These are phyloP conservation scores for Menidia beryllina DNA, from an alignment of 2,113 vertebrate genomes.

Conservation along the genomic window DNA sequence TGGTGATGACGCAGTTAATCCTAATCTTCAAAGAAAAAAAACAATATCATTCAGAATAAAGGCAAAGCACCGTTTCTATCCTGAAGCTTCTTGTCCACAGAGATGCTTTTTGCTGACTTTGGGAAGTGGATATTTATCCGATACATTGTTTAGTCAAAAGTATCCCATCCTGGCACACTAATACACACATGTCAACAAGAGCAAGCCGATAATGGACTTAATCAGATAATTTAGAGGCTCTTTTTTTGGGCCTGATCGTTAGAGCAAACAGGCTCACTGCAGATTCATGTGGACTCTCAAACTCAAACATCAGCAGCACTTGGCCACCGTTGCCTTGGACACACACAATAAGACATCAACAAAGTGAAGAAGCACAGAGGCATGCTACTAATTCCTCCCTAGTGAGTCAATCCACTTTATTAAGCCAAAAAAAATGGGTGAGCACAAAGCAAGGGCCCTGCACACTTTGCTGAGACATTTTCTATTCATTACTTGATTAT, in stretches of 20 bases:
- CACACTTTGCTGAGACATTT: not conserved
- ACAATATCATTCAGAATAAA: conserved; percentile 5
- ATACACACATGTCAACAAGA: conserved; percentile 5
- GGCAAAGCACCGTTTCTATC: not conserved
- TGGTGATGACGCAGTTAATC: conserved; percentile 57
- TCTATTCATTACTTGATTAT: not conserved
- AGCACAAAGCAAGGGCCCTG: conserved; percentile 9
- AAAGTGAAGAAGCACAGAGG: conserved; percentile 37
- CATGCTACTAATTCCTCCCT: conserved; percentile 57
- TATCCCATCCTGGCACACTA: conserved; percentile 5
- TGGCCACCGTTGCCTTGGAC: conserved; percentile 64
- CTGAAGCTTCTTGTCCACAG: not conserved
- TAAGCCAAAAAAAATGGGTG: conserved; percentile 34
- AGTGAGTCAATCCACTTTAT: conserved; percentile 29
- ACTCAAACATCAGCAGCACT: conserved; percentile 33
- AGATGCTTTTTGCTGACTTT: not conserved
- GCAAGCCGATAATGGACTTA: conserved; percentile 21
- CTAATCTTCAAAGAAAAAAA: conserved; percentile 56
- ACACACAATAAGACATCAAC: conserved; percentile 66
- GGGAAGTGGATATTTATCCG: not conserved
- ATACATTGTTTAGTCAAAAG: conserved; percentile 8
- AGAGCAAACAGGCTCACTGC: conserved; percentile 29
- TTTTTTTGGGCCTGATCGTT: conserved; percentile 29
- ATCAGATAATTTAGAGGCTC: conserved; percentile 48
- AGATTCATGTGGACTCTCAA: conserved; percentile 32